Base-by-base conservation (phyloP, 2,113 vertebrate genomes). In the Gorsachius goisagi region DNA sequence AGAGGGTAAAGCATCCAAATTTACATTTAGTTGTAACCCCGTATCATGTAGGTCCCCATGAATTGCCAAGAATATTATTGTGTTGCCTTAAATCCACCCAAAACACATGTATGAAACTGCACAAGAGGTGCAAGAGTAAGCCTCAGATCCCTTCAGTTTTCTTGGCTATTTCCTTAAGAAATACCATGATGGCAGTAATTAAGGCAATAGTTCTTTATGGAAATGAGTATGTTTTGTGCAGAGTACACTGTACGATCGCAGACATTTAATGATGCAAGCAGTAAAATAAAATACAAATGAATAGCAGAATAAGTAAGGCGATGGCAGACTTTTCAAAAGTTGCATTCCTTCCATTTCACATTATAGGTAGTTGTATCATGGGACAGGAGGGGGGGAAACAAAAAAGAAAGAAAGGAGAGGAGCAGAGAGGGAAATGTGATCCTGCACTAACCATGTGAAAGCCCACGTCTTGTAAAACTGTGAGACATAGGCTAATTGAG, bases 171-270 rank as follows among this genome's bases (percentile, higher is more conserved):
- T 85, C 58, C 68, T 80, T 26, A 77, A 59, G 69, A 53, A 85
- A 53, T n/a, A 26, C 53, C 21, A 4, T 0, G 9, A 52, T 4
- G n/a, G 49, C 64, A 69, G 69, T 4, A 81, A 81, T 22, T 33
- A 27, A 41, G 7, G 37, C 19, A 32, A 55, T 14, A 8, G 14
- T 39, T 44, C 53, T 32, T 71, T 3, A 62, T 8, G 58, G 73
- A 13, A 35, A 52, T 20, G 12, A 14, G 41, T 16, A 12, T 12
- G 33, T 9, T 74, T 26, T 23, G 55, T 41, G 28, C 45, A 45
- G 58, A 27, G 45, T 4, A 20, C 17, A 0, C 13, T 9, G 2
- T 9, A 3, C 1, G 15, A 56, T 44, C 59, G 44, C 75, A 55
- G 33, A 18, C 21, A 60, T 14, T 33, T 16, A 35, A 30, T 2